Evolutionary conservation across 2,888 invertebrate species (phyloP), one percentile per base, ranked within the genome.

Genomic region (Plagodis pulveraria): DNA sequence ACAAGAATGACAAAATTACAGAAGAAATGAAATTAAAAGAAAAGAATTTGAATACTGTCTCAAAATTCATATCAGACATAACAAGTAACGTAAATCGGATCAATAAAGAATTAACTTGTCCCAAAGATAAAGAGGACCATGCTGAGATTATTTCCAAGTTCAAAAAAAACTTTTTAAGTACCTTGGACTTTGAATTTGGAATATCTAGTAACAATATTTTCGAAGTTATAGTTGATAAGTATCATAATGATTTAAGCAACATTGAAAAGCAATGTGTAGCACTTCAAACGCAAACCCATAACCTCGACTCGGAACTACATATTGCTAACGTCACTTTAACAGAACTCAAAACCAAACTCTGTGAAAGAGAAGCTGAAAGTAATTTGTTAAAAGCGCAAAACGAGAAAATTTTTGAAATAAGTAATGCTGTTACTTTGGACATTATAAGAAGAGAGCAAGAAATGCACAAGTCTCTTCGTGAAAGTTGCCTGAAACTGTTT

Each of bases 381-480:
- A 77, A 76, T 62, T 69, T 85, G 12, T 69, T 92, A 5, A 76
- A 79, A 61, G 66, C 65, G 12, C 80, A 89, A 68, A 91, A 88
- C 59, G 83, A 85, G 43, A 85, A 64, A 66, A 74, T 87, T 7
- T 74, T 82, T 10, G 87, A 91, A 76, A 88, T 92, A 55, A 84
- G 73, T 67, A 83, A 78, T 42, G 84, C 86, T 22, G 86, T 91
- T 0, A 90, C 89, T 6, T 63, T 87, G 51, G 87, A 91, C 56
- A 80, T 91, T 12, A 71, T 89, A 5, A 74, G 73, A 54, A 88
- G 77, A 70, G 89, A 91, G 62, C 61, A 84, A 62, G 79, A 81
- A 45, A 66, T 87, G 32, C 70, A 65, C n/a, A 73, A 78, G 45
- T 71, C 73, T n/a, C 71, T 90, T 9, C 65, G 47, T 40, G 71